Base-by-base conservation (phyloP, 2,797 vertebrate species). In the Philypnodon macrostomus region DNA sequence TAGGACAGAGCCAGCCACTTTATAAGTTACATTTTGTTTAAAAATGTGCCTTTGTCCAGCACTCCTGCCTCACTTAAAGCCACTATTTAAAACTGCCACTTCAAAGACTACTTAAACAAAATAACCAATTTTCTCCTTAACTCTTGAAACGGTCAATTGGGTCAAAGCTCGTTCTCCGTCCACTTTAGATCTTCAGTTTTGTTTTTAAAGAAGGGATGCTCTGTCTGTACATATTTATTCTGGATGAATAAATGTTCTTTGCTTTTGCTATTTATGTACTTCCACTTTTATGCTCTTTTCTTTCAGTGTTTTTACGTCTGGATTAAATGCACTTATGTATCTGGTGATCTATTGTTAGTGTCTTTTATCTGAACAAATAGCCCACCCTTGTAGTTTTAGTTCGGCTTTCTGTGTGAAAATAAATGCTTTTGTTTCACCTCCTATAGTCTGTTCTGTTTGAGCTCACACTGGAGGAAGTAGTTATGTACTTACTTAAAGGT, bases 171-270 rank as follows among this genome's bases (percentile, higher is more conserved):
- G 33, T 2, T 0, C 18, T 2, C 16, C 15, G 3, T 67, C 49
- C 36, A 37, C 27, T 4, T 61, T 73, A 40, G 1, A 26, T 2
- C 9, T 26, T 58, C 58, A 58, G 47, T 58, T 1, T 68, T 9
- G 5, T 12, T 16, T 45, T 68, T 46, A 35, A 37, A 65, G 53
- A 63, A 63, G 39, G 61, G 58, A 63, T 51, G 38, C 30, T 64
- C 16, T 36, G 48, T 23, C 8, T 56, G 54, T 74, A 44, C 36
- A 51, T 88, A 87, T 89, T 87, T 85, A 86, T 88, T 82, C 63
- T 67, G 46, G 10, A 53, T 16, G 31, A 75, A 66, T 56, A 38
- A 13, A 33, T 70, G 46, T 63, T 70, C 55, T 73, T 39, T 45
- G 47, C 47, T 48, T 32, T 50, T 67, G 33, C 19, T 86, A 80